Percentiles rank a stretch among this genome's conserved stretches.
These are phyloP conservation scores for Tenrec ecaudatus DNA, from an alignment of 2,113 vertebrate species.

Conservation along the genomic window DNA sequence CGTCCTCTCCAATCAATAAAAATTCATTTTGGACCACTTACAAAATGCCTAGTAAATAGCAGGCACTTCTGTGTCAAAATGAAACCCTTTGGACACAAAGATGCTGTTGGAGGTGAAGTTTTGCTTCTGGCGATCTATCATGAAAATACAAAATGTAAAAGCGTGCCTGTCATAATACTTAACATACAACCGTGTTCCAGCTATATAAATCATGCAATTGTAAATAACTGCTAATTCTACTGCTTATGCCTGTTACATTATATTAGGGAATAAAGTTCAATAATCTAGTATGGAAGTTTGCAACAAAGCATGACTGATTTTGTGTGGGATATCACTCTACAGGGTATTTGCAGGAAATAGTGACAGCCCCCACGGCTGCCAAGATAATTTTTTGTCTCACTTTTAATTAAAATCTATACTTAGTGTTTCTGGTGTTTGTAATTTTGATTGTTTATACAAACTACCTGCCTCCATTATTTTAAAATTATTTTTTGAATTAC, in stretches of 20 bases:
- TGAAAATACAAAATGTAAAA: slow-evolving; percentile 24
- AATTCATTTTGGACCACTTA: background rate
- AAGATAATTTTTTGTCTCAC: background rate
- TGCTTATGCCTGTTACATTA: background rate
- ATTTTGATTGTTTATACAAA: background rate
- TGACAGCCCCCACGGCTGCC: background rate
- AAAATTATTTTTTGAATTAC: background rate
- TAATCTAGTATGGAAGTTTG: background rate
- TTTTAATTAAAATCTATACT: slow-evolving; percentile 33
- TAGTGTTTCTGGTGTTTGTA: background rate
- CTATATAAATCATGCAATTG: background rate
- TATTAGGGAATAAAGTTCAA: slow-evolving; percentile 3
- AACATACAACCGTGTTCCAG: background rate
- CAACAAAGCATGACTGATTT: slow-evolving; percentile 59
- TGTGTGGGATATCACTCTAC: background rate
- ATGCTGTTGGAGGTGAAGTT: background rate
- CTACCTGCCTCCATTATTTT: background rate
- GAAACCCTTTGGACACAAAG: background rate
- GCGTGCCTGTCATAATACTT: background rate
- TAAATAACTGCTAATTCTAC: slow-evolving; percentile 29
- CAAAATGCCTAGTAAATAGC: background rate
- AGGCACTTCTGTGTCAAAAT: background rate
- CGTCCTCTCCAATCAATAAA: background rate
- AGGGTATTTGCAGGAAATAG: background rate
- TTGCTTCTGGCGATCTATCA: background rate